Conservation (phyloP, 1,140 invertebrate species). For the Antheraea mylitta region DNA sequence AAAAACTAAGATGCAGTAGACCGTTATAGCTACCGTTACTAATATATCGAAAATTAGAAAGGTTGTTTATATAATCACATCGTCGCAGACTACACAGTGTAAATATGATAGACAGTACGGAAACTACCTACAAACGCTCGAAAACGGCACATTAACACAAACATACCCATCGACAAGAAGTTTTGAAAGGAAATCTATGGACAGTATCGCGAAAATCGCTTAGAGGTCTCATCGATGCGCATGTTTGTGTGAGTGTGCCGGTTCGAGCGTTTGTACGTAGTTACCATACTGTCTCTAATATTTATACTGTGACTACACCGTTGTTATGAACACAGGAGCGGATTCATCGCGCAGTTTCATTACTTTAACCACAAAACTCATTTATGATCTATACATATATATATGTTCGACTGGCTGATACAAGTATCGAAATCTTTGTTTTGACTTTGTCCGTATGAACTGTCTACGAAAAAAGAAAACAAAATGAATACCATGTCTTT, state of each 20-base stretch:
- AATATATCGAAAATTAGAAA: slow-evolving; percentile 19
- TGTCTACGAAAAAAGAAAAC: neutral
- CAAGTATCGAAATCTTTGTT: neutral
- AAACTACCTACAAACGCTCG: too few relatives aligned
- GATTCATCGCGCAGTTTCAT: slow-evolving; percentile 1
- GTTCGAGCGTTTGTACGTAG: too few relatives aligned
- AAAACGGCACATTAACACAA: too few relatives aligned
- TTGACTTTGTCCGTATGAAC: neutral
- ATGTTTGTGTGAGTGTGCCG: too few relatives aligned
- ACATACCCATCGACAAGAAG: too few relatives aligned
- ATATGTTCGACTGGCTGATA: neutral
- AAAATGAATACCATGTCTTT: neutral
- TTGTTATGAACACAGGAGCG: neutral
- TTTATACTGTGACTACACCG: too few relatives aligned
- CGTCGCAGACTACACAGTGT: slow-evolving; percentile 5
- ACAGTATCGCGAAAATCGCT: too few relatives aligned
- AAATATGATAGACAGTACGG: too few relatives aligned
- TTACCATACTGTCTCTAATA: too few relatives aligned
- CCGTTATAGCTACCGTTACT: slow-evolving; percentile 17
- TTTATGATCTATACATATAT: neutral
- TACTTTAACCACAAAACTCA: slow-evolving; percentile 4
- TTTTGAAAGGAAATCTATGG: too few relatives aligned
- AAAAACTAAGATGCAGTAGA: slow-evolving; percentile 15
- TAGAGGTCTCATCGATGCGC: too few relatives aligned
- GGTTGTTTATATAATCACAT: slow-evolving; percentile 17